Evolutionary conservation across 2,113 vertebrate genomes (phyloP), one percentile per base, ranked within the genome.

Genomic region (Columba janthina): DNA sequence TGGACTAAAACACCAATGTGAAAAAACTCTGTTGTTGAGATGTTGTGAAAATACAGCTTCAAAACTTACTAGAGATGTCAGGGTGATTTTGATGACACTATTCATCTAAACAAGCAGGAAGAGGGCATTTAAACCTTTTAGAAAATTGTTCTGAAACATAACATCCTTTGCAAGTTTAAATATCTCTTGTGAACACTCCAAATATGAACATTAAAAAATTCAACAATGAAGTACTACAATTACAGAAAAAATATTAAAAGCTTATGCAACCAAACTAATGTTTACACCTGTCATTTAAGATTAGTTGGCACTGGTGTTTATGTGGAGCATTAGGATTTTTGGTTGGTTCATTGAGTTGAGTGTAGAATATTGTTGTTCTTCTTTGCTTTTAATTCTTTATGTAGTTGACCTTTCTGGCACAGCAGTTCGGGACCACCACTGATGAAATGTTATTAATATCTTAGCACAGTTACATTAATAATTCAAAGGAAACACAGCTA

Each of bases 381-480:
- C 53, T 93, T 79, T 60, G 66, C n/a, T 90, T 89, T 93, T 65
- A 83, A 87, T 91, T 95, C 79, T 89, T 92, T 72, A 91, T 90
- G 73, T n/a, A 90, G 64, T 79, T 97, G 95, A 97, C 97, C 97
- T 97, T 97, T 97, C 90, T 94, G 75, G 75, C 96, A 93, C 96
- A 96, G 96, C 81, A 90, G 90, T 94, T 91, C 93, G 93, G 34
- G 87, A 97, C 94, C 76, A 96, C 96, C 90, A 88, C 67, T 87
- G 96, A 88, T 84, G 89, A 91, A 93, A 96, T 62, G 80, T 96
- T 97, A 97, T 97, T 97, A 97, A 97, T 97, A 96, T 96, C 93
- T 96, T 93, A 97, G 85, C 78, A 88, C 57, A 90, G 61, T 62
- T 76, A 93, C 90, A 97, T 97, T 96, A 97, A 97, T 97, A 97